These are phyloP conservation scores for Eremobia ochroleuca DNA, from an alignment of 2,888 invertebrate genomes.

Conservation along the genomic window DNA sequence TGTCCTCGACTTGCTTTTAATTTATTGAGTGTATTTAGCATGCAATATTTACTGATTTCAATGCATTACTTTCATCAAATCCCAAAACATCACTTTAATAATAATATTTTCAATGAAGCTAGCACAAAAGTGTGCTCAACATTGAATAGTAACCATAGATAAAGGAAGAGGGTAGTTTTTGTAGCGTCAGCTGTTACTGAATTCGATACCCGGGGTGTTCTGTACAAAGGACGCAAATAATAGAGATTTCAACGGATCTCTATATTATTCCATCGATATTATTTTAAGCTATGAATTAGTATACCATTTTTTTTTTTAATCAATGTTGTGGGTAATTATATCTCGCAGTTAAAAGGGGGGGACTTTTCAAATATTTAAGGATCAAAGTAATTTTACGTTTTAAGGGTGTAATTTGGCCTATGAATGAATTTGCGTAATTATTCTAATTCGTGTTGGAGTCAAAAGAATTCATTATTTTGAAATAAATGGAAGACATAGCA, in stretches of 20 bases:
- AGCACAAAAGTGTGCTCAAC: slow-evolving; percentile 57
- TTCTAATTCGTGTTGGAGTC: not conserved
- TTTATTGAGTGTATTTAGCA: not conserved
- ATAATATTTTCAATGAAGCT: slow-evolving; percentile 42
- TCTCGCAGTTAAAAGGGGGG: not conserved
- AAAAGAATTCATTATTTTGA: not conserved
- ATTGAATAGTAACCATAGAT: slow-evolving; percentile 74
- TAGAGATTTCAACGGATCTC: slow-evolving; percentile 72
- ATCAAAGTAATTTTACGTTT: not conserved
- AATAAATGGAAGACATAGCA: not conserved
- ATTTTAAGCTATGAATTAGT: slow-evolving; percentile 3
- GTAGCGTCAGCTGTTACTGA: slow-evolving; percentile 85
- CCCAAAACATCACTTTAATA: slow-evolving; percentile 20
- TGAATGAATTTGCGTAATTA: slow-evolving; percentile 4
- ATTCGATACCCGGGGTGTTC: slow-evolving; percentile 74
- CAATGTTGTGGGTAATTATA: slow-evolving; percentile 10
- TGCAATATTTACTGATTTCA: not conserved
- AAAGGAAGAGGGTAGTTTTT: slow-evolving; percentile 83
- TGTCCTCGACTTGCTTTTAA: not conserved
- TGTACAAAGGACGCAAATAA: slow-evolving; percentile 74
- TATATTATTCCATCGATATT: slow-evolving; percentile 22
- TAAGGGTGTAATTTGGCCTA: not conserved
- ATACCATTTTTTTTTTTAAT: not conserved
- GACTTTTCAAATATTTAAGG: not conserved
- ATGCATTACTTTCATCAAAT: slow-evolving; percentile 3